These are phyloP conservation scores for Etheostoma spectabile DNA, from an alignment of 2,113 vertebrate species.

Conservation along the genomic window DNA sequence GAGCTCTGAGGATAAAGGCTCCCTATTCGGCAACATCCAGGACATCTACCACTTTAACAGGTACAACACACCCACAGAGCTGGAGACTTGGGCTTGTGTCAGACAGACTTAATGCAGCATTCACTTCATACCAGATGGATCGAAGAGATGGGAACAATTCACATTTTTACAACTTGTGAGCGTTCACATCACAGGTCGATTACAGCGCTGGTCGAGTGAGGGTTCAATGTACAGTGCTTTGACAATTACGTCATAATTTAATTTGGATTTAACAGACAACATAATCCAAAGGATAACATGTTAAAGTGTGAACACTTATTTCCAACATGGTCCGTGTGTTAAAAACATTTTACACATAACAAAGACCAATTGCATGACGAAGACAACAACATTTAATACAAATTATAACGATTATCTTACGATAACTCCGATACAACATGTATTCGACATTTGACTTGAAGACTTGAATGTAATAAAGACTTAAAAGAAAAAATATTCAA, in stretches of 20 bases:
- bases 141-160: not conserved
- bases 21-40: slow-evolving; percentile 95
- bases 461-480: no score
- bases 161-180: not conserved
- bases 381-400: no score
- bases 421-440: no score
- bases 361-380: no score
- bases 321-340: no score
- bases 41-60: slow-evolving; percentile 98
- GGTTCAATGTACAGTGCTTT: not conserved
- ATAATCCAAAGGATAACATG: no score
- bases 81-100: not conserved
- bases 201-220: not conserved
- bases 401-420: no score
- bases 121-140: not conserved
- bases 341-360: no score
- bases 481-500: not conserved
- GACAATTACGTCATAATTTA: not conserved
- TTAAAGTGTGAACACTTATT: no score
- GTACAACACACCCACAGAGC: slow-evolving; percentile 73
- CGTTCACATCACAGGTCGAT: not conserved
- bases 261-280: no score
- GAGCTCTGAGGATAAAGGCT: slow-evolving; percentile 90
- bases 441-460: no score
- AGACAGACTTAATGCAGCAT: not conserved